Base-by-base conservation (phyloP, 30 jellyfish, hydroid and myxozoan genomes). In the Turritopsis rubra region DNA sequence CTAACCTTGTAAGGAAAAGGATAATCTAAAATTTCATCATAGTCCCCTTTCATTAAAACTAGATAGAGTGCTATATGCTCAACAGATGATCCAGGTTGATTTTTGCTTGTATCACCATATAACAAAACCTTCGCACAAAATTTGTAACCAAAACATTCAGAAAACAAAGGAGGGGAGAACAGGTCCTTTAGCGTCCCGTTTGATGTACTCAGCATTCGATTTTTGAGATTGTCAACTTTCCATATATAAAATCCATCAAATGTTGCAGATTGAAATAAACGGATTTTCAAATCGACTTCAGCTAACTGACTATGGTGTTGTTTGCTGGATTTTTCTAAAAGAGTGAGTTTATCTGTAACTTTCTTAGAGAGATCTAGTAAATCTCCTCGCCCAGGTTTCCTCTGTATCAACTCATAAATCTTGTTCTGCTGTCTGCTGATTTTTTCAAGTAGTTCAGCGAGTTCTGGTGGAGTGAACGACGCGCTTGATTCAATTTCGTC, bases 141-240 rank as follows among this genome's bases (percentile, higher is more conserved):
- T 72, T 80, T 83, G 81, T 85, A 90, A 19, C 97, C 97, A 54
- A 79, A 90, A 8, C 53, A 27, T 16, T 79, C 29, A 0, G 96
- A 71, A 53, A 16, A 83, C 25, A 90, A 52, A 1, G 97, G 97
- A 8, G 97, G 97, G 22, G 97, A 86, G 74, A 65, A 90, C 26
- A 90, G 83, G 24, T 90, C 93, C 18, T 68, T 52, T 7, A 79
- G 79, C 73, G 71, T 80, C 9, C 88, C 90, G 27, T 81, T 89
- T 9, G 31, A 30, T 13, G 97, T 95, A 30, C 83, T 89, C 66
- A 41, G 80, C 90, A 90, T 76, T 22, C 95, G 84, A 27, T 89
- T 83, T 16, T 71, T 53, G 65, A 87, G 83, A 18, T 86, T 82
- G 54, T 90, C 97, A 60, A 90, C 81, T 84, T 85, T 90, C 97